Evolutionary conservation across 2,797 vertebrate genomes (phyloP).

Genomic region (Hemitrygon akajei): DNA sequence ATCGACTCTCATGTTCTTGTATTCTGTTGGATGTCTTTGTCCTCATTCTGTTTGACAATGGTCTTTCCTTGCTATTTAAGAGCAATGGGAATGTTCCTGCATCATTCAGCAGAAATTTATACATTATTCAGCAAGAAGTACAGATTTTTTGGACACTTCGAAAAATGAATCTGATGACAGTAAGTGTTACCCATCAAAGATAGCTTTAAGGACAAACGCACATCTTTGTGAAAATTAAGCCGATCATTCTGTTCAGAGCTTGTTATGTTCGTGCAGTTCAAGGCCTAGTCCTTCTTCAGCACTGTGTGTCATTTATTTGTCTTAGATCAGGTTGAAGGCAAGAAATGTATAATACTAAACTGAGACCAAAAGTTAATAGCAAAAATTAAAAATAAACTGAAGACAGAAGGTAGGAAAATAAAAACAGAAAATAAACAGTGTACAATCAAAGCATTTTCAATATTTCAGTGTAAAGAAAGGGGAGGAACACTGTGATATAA

Average conservation of each 20-base stretch:
- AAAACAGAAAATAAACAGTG: not conserved
- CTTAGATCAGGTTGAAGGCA: not conserved
- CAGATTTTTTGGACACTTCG: not conserved
- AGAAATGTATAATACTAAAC: not conserved
- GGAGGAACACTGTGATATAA: not conserved
- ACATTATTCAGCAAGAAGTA: not conserved
- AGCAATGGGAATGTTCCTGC: too few relatives aligned
- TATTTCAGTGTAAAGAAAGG: not conserved
- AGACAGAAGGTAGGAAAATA: not conserved
- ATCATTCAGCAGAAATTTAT: not conserved
- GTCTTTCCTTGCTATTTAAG: not conserved
- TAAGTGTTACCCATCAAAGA: not conserved
- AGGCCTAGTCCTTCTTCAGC: not conserved
- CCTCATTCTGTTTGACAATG: not conserved
- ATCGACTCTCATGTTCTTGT: constrained; percentile 6
- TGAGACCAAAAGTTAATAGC: not conserved
- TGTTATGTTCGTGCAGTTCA: too few relatives aligned
- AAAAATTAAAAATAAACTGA: not conserved
- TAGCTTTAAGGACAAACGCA: not conserved
- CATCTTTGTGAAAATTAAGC: not conserved
- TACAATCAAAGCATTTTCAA: not conserved
- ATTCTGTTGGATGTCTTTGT: not conserved
- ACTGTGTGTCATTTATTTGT: not conserved
- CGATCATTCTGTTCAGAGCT: not conserved
- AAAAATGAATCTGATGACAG: not conserved